A percentile compares a stretch with the other conserved stretches of the same genome.
Evolutionary conservation across 2,797 vertebrate species (phyloP).

Genomic region (Centroberyx gerrardi): DNA sequence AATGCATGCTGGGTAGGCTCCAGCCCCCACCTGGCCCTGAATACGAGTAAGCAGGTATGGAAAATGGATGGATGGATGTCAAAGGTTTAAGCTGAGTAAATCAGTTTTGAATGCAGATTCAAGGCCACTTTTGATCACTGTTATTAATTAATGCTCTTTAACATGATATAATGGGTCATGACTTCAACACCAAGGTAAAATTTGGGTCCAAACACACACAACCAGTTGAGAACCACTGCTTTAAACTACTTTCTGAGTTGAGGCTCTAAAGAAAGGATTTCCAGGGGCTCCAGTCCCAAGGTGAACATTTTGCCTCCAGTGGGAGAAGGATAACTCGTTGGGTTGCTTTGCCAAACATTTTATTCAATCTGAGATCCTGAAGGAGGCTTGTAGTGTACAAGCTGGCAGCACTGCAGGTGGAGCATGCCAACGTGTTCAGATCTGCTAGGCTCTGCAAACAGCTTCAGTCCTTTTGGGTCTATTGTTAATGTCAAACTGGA

Average conservation of each 20-base stretch:
- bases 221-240: no score
- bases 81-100: background rate
- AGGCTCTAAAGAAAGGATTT: no score
- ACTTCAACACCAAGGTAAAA: no score
- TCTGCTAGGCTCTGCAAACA: constrained; percentile 56
- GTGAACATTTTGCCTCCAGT: no score
- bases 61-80: background rate
- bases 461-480: constrained; percentile 42
- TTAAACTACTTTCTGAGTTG: no score
- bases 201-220: no score
- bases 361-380: background rate
- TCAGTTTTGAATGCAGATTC: background rate
- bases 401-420: background rate
- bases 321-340: background rate
- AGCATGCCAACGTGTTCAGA: constrained; percentile 57
- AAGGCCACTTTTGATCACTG: constrained; percentile 1
- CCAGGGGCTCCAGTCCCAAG: background rate
- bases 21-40: no score
- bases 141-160: background rate
- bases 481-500: constrained; percentile 53
- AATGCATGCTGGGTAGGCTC: no score
- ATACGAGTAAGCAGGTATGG: no score
- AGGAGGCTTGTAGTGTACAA: background rate
- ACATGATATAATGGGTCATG: no score
- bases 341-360: background rate